These are phyloP conservation scores for Lithobates pipiens DNA, from an alignment of 2,797 vertebrate genomes.

Conservation along the genomic window DNA sequence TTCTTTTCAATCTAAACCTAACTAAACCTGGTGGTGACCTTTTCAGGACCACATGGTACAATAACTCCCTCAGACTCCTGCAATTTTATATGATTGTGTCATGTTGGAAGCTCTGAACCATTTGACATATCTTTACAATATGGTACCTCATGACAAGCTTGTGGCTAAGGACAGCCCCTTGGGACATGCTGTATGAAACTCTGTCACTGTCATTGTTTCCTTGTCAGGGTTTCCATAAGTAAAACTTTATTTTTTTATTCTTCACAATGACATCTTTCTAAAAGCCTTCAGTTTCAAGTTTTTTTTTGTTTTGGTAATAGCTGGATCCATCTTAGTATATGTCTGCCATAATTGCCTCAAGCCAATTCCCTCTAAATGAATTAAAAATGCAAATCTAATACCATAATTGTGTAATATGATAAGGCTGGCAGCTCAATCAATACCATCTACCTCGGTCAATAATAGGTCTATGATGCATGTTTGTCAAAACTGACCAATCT, in stretches of 20 bases:
- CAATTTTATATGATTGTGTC: no score
- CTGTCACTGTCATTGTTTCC: conserved; percentile 65
- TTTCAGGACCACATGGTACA: no score
- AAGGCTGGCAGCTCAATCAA: conserved; percentile 89
- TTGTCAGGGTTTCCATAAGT: conserved; percentile 57
- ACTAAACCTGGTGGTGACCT: no score
- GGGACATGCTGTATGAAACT: not conserved
- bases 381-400: conserved; percentile 99
- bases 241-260: conserved; percentile 64
- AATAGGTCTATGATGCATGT: conserved; percentile 70
- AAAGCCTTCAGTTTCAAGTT: conserved; percentile 67
- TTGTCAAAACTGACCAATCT: conserved; percentile 78
- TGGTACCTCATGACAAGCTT: not conserved
- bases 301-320: conserved; percentile 62
- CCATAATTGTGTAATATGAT: conserved; percentile 88
- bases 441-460: conserved; percentile 79
- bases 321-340: conserved; percentile 75
- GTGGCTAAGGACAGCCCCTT: not conserved
- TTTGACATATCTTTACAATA: not conserved
- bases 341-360: conserved; percentile 72
- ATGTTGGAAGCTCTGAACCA: no score
- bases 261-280: conserved; percentile 69
- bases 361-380: conserved; percentile 84
- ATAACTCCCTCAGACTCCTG: no score
- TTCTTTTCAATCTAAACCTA: no score